phyloP scores from a whole-genome alignment of 2,113 vertebrate genomes.

The Pterophyllum scalare region DNA sequence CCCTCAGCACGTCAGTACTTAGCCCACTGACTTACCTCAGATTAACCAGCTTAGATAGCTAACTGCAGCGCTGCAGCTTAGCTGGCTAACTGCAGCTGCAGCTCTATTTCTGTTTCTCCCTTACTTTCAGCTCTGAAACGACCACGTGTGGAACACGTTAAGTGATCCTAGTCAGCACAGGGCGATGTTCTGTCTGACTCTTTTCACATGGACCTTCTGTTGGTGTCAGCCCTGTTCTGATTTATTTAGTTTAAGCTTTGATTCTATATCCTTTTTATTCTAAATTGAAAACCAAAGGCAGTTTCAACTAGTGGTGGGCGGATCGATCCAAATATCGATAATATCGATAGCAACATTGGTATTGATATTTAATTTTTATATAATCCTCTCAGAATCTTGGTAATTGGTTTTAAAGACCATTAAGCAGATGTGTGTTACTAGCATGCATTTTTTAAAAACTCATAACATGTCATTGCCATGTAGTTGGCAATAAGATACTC shows the following conservation, averaged over 20 bases:
- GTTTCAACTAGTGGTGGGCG: no score
- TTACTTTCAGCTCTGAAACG: slow-evolving; percentile 6
- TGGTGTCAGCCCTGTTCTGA: background rate
- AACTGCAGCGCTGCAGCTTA: slow-evolving; percentile 57
- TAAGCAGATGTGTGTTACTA: no score
- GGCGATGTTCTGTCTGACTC: background rate
- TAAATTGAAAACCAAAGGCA: background rate
- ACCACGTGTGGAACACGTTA: background rate
- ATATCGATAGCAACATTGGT: no score
- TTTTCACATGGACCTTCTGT: background rate
- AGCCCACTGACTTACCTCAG: slow-evolving; percentile 66
- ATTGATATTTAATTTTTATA: rapidly evolving
- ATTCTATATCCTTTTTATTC: background rate
- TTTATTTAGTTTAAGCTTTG: background rate
- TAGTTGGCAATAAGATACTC: background rate
- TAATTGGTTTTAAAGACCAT: background rate
- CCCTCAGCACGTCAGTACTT: slow-evolving; percentile 39
- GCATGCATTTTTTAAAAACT: background rate
- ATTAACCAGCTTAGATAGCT: slow-evolving; percentile 68
- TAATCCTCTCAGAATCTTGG: background rate
- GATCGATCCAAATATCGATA: no score
- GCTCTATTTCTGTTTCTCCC: slow-evolving; percentile 32
- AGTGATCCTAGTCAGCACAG: background rate
- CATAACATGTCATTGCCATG: background rate
- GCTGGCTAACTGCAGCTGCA: slow-evolving; percentile 31